Evolutionary conservation across 2,797 vertebrate genomes (phyloP).

Genomic region (Malurus splendens): DNA sequence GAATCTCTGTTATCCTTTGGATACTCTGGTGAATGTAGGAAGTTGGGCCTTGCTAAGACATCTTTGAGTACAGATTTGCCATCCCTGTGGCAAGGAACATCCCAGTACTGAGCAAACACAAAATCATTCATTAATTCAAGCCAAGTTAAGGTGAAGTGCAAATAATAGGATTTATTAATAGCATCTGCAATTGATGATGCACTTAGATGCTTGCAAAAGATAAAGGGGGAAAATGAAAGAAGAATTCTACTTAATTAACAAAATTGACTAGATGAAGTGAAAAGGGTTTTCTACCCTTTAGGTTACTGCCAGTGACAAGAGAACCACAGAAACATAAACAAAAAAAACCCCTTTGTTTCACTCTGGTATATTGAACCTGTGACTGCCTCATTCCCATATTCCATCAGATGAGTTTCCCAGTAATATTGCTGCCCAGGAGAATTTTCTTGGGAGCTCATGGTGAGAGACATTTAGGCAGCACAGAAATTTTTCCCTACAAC

Average conservation of each 20-base stretch:
- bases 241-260: background rate
- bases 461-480: background rate
- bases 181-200: background rate
- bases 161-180: background rate
- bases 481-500: background rate
- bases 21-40: background rate
- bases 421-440: background rate
- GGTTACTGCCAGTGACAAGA: background rate
- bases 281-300: background rate
- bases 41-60: background rate
- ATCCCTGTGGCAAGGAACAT: background rate
- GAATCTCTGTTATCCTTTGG: background rate
- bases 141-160: background rate
- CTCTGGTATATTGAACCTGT: background rate
- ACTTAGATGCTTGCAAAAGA: background rate
- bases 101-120: background rate
- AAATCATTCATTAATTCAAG: background rate
- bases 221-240: background rate
- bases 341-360: background rate
- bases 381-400: background rate
- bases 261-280: background rate
- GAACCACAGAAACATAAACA: background rate
- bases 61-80: background rate
- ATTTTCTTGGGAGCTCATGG: background rate
- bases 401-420: background rate